These are phyloP conservation scores for Anoura caudifer DNA, from an alignment of 2,113 vertebrate species.

Conservation along the genomic window DNA sequence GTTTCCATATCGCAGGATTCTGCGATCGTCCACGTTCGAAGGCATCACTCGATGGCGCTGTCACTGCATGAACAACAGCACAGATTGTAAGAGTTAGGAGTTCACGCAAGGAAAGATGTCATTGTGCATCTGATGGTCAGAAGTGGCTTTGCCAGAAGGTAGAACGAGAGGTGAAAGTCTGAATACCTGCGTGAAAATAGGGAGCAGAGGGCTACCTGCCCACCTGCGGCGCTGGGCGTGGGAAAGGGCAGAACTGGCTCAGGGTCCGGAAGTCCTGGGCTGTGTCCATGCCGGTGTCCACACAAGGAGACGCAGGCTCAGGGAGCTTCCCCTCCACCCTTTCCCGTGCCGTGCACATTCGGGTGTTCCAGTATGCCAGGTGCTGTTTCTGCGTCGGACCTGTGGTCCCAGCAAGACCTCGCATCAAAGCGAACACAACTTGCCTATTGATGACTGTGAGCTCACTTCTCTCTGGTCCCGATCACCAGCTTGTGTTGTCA, in stretches of 20 bases:
- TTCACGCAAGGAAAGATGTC: neutral
- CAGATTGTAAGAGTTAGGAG: neutral
- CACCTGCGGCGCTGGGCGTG: neutral
- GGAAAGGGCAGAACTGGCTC: neutral
- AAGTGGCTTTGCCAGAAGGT: neutral
- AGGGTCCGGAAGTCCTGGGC: neutral
- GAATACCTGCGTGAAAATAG: neutral
- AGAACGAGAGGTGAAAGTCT: neutral
- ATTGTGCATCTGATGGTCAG: neutral
- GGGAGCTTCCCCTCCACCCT: neutral
- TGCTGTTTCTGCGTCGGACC: neutral
- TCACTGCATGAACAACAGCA: neutral
- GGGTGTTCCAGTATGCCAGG: neutral
- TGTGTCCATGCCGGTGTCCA: neutral
- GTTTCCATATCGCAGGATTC: neutral
- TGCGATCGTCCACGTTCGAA: neutral
- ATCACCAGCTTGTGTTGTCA: neutral
- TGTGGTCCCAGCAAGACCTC: neutral
- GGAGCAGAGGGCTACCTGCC: neutral
- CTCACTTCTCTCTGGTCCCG: neutral
- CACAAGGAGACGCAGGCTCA: too few relatives aligned
- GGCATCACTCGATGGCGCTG: neutral
- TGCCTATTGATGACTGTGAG: neutral
- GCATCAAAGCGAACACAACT: neutral
- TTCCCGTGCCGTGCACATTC: neutral